A percentile compares a stretch with the other conserved stretches of the same genome.
phyloP scores from a whole-genome alignment of 1,140 invertebrate species.

The Tetramorium alpestre region DNA sequence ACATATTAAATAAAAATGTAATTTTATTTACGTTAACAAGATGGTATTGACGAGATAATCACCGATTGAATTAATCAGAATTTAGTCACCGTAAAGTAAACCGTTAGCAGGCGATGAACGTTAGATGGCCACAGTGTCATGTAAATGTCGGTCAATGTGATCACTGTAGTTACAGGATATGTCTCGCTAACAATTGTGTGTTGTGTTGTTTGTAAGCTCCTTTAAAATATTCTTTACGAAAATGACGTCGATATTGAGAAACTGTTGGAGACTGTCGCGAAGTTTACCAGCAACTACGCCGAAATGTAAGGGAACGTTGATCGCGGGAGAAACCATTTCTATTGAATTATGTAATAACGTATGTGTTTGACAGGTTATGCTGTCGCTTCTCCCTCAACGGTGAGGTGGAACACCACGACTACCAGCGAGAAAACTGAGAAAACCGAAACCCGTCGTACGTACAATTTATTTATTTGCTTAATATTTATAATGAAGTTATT shows the following conservation, averaged over 20 bases:
- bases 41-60: too few relatives aligned
- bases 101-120: too few relatives aligned
- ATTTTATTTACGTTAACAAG: too few relatives aligned
- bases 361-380: constrained; percentile 65
- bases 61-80: too few relatives aligned
- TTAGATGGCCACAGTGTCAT: too few relatives aligned
- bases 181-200: background rate
- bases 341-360: constrained; percentile 69
- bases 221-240: constrained; percentile 5
- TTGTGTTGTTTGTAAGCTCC: too few relatives aligned
- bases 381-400: background rate
- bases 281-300: constrained; percentile 26
- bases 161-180: background rate
- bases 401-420: constrained; percentile 52
- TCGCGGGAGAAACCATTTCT: background rate
- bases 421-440: constrained; percentile 46
- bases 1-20: too few relatives aligned
- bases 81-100: too few relatives aligned
- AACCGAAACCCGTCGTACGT: constrained; percentile 66
- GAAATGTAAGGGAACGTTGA: constrained; percentile 58
- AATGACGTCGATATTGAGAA: constrained; percentile 69
- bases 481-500: background rate
- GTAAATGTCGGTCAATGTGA: background rate
- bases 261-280: constrained; percentile 60
- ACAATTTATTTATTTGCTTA: constrained; percentile 63